Percentiles rank a stretch among this genome's conserved stretches.
Conservation (phyloP, 2,113 vertebrate genomes). For the Scalopus aquaticus region DNA sequence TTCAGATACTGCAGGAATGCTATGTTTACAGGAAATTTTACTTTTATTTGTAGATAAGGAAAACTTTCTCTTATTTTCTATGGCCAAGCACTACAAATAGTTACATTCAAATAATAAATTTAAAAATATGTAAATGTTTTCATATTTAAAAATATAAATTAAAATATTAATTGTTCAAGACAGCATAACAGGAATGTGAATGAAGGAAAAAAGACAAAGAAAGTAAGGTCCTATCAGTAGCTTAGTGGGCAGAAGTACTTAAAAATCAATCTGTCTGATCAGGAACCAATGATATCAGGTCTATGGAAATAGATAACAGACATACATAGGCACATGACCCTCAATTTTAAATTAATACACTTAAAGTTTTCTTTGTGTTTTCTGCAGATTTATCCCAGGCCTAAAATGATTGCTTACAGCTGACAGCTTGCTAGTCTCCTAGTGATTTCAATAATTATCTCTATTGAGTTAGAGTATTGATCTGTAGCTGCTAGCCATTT, state of each 20-base stretch:
- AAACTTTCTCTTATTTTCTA: neutral
- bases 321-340: neutral
- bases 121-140: neutral
- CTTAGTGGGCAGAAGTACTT: neutral
- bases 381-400: conserved; percentile 64
- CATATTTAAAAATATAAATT: neutral
- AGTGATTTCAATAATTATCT: conserved; percentile 78
- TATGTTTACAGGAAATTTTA: neutral
- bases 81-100: neutral
- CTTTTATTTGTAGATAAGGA: neutral
- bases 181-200: neutral
- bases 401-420: conserved; percentile 73
- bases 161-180: neutral
- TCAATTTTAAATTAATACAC: conserved; percentile 58
- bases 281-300: conserved; percentile 21
- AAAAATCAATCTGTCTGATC: conserved; percentile 27
- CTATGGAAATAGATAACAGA: conserved; percentile 31
- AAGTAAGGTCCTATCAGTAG: neutral
- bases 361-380: conserved; percentile 64
- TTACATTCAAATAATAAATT: neutral
- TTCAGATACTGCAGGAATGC: neutral
- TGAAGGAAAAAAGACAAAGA: neutral
- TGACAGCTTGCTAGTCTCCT: conserved; percentile 65
- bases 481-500: conserved; percentile 66
- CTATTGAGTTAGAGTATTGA: conserved; percentile 75